Conservation (phyloP, 1,140 invertebrate genomes). For the Zaprionus taronus region DNA sequence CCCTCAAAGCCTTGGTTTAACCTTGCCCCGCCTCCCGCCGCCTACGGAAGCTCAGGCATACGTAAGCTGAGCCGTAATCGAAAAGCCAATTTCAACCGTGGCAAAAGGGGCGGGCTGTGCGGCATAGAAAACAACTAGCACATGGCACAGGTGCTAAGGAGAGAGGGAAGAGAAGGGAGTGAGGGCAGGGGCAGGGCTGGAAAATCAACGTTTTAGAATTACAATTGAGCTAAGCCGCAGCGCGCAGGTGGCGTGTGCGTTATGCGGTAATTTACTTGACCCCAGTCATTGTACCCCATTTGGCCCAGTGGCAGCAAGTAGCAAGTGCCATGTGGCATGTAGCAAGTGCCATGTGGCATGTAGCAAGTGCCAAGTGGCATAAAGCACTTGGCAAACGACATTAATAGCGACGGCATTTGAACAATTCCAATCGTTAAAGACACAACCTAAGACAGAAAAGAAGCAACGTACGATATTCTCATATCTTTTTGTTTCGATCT, state of each 20-base stretch:
- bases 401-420: constrained; percentile 2
- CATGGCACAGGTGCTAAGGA: constrained; percentile 39
- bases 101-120: constrained; percentile 43
- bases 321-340: constrained; percentile 6
- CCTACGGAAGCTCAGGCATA: background rate
- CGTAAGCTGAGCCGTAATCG: constrained; percentile 20
- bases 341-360: constrained; percentile 6
- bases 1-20: constrained; percentile 18
- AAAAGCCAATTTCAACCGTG: constrained; percentile 58
- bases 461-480: background rate
- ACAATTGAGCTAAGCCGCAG: background rate
- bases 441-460: background rate
- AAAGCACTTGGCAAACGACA: background rate
- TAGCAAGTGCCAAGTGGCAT: constrained; percentile 13
- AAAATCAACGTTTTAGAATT: constrained; percentile 12
- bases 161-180: background rate
- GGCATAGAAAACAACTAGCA: constrained; percentile 50
- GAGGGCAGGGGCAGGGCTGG: background rate
- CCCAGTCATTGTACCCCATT: constrained; percentile 43
- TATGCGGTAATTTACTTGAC: constrained; percentile 59
- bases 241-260: constrained; percentile 39
- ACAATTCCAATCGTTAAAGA: background rate
- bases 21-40: constrained; percentile 5
- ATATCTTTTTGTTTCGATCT: background rate
- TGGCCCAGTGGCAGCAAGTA: constrained; percentile 22